Base-by-base conservation (phyloP, 1,140 invertebrate genomes). In the Tribolium madens region DNA sequence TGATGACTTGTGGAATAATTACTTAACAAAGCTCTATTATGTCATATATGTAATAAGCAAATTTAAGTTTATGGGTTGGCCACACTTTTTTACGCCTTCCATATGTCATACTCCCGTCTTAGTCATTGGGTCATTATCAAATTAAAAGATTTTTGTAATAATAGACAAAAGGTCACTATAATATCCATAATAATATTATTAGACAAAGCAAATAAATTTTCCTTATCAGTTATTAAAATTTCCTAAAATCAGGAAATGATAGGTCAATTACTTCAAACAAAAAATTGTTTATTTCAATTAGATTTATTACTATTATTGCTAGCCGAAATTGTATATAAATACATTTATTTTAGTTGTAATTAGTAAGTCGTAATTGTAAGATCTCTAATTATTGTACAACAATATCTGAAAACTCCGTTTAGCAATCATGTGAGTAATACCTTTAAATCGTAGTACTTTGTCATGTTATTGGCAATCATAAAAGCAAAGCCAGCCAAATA, bases 401-500 rank as follows among this genome's bases (percentile, higher is more conserved):
- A 10, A 17, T 57, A 57, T 64, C 26, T 64, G 10, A n/a, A 64
- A 57, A 64, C 33, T 64, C 57, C 57, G 2, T 64, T 64, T 64
- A 64, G 26, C 21, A 64, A 64, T 33, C 57, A 33, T 26, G 57
- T n/a, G 21, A 14, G 17, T 33, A 64, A 64, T 64, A 64, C 57
- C 57, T 26, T 12, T 31, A 33, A 64, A 33, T 64, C 57, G 4
- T 15, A 3, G 12, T 33, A 13, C 21, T 64, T 42, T 64, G 57
- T 33, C 12, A 64, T n/a, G 21, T 64, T 64, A 64, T 64, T 64
- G 57, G 57, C 26, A 64, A 64, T 64, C 57, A 64, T 9, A 33
- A 64, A 7, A 42, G 21, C 26, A 33, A 64, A 64, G 57, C 57
- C 57, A 64, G 14, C 14, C 48, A n/a, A 64, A 64, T 42, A 64